These are phyloP conservation scores for Avahi laniger DNA, from an alignment of 2,797 vertebrate species.

Conservation along the genomic window DNA sequence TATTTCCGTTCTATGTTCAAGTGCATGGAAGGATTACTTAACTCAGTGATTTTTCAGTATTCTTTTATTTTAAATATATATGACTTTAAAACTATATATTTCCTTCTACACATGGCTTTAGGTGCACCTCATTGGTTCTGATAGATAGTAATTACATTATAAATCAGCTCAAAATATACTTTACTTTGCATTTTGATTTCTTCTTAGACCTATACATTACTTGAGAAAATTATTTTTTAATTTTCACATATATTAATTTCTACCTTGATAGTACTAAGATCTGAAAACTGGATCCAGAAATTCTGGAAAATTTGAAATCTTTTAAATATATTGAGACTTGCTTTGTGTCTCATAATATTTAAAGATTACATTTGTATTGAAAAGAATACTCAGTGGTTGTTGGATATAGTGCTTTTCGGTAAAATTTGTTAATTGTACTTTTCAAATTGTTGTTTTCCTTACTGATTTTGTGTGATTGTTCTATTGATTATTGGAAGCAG, in stretches of 20 bases:
- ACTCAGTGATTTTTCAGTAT: neutral
- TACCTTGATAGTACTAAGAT: neutral
- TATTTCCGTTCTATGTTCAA: constrained; percentile 3
- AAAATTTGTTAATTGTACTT: neutral
- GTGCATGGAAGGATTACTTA: neutral
- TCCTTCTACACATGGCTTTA: neutral
- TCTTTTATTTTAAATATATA: neutral
- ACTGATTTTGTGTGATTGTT: neutral
- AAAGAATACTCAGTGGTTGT: neutral
- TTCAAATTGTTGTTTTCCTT: neutral
- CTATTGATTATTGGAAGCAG: neutral
- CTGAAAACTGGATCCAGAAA: neutral
- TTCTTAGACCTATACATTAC: neutral
- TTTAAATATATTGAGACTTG: neutral
- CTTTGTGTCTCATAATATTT: neutral
- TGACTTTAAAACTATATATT: neutral
- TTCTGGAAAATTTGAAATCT: neutral
- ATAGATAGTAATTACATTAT: neutral
- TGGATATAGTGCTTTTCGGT: neutral
- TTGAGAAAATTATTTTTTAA: neutral
- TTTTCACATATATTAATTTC: neutral
- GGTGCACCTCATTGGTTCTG: neutral
- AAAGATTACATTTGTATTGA: neutral
- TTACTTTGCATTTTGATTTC: neutral
- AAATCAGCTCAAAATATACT: neutral